Percentiles rank a stretch among this genome's conserved stretches.
phyloP scores from a whole-genome alignment of 2,797 vertebrate species.

The Pygocentrus nattereri region DNA sequence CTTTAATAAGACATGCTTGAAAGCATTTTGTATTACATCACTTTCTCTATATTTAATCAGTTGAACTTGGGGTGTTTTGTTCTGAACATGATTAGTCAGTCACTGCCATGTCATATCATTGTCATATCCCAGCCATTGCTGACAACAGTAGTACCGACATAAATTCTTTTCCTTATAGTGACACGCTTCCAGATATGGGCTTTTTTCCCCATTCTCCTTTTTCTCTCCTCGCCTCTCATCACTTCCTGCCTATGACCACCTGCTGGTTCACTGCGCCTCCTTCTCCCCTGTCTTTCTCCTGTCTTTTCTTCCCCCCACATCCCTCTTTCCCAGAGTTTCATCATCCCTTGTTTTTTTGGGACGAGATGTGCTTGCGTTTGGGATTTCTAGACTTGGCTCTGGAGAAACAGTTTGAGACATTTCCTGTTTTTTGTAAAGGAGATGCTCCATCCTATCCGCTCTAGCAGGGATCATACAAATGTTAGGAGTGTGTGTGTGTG shows the following conservation, averaged over 20 bases:
- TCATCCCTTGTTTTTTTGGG: slow-evolving; percentile 54
- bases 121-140: not conserved
- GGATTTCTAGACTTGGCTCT: slow-evolving; percentile 45
- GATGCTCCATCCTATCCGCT: slow-evolving; percentile 23
- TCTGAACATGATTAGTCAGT: not conserved
- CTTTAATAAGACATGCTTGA: not conserved
- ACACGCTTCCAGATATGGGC: slow-evolving; percentile 20
- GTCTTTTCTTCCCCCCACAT: slow-evolving; percentile 21
- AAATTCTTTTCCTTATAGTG: not conserved
- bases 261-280: slow-evolving; percentile 44
- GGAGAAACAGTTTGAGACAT: slow-evolving; percentile 37
- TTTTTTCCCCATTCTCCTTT: slow-evolving; percentile 2
- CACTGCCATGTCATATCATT: not conserved
- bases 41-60: not conserved
- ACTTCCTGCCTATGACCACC: slow-evolving; percentile 40
- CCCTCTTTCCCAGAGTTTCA: slow-evolving; percentile 59
- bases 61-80: not conserved
- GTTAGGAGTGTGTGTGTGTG: slow-evolving; percentile 1
- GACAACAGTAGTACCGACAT: slow-evolving; percentile 17
- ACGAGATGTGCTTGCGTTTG: slow-evolving; percentile 51
- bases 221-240: slow-evolving; percentile 21
- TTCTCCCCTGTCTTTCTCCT: not conserved
- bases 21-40: not conserved
- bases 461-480: slow-evolving; percentile 35
- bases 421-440: slow-evolving; percentile 41